phyloP scores from a whole-genome alignment of 2,113 vertebrate genomes.

The Rhegmatorhina hoffmannsi region DNA sequence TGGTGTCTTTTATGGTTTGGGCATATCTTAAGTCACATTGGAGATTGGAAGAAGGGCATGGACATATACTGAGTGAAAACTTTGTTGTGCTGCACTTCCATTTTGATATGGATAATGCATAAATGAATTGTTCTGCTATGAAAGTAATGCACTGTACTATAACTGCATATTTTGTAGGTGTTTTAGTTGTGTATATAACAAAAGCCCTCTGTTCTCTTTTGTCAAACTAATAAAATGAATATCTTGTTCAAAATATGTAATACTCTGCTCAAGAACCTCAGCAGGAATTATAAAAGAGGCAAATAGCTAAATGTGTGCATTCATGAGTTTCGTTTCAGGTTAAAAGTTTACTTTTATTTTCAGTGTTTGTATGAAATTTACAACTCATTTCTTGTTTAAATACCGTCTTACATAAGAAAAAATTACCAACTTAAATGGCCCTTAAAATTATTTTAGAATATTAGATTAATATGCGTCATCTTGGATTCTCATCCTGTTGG shows the following conservation, averaged over 20 bases:
- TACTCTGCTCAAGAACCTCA: not conserved
- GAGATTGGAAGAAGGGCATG: not conserved
- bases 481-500: not conserved
- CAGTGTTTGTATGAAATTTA: not conserved
- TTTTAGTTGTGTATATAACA: not conserved
- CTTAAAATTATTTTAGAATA: not conserved
- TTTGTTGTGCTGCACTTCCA: not conserved
- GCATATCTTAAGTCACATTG: not conserved
- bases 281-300: not conserved
- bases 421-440: not conserved
- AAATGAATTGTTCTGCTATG: not conserved
- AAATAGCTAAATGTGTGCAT: not conserved
- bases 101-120: not conserved
- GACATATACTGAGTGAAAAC: not conserved
- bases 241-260: not conserved
- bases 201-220: not conserved
- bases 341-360: not conserved
- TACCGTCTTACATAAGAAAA: not conserved
- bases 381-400: not conserved
- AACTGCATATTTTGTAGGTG: not conserved
- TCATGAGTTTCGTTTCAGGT: not conserved
- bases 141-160: not conserved
- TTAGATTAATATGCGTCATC: not conserved
- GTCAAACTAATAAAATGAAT: not conserved
- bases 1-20: not conserved